Base-by-base conservation (phyloP, 2,888 invertebrate species). In the Scaptomyza flava region DNA sequence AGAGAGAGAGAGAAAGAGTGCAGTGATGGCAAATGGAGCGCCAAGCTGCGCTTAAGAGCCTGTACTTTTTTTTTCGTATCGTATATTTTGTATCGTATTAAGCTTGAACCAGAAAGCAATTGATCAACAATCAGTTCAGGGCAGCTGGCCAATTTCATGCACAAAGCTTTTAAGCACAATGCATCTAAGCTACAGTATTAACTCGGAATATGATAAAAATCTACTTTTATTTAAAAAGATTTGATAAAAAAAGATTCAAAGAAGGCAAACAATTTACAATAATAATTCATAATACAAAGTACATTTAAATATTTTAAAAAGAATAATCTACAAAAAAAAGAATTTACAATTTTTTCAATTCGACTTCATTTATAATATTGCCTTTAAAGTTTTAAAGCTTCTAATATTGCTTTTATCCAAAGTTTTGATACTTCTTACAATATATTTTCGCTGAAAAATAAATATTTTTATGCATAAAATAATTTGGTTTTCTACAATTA, bases 1-100 rank as follows among this genome's bases (percentile, higher is more conserved):
- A 1, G 8, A 38, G 38, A 14, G 38, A n/a, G n/a, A n/a, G 36
- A n/a, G n/a, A n/a, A 1, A 17, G 17, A 17, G 17, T 23, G 36
- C 65, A 72, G 8, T 43, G 74, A 43, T 45, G 79, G 86, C 80
- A 80, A 82, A 62, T 74, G 79, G 56, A 74, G 79, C 79, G 63
- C 62, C 75, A 59, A 79, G 69, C 69, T 80, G 69, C 61, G 81
- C 68, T 76, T 79, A 57, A 82, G 83, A 82, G 88, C 68, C 77
- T 81, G 81, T 81, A 81, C 81, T 83, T 88, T 83, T 74, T 43
- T 41, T 6, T 31, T 34, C 38, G 2, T 34, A n/a, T 34, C 8
- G 6, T 9, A 23, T 23, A 23, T 23, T 23, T 23, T 23, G 20
- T 20, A 31, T 47, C 12, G 14, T 9, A 20, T 36, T 36, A 1